Base-by-base conservation (phyloP, 2,888 invertebrate species). In the Gymnoscelis rufifasciata region DNA sequence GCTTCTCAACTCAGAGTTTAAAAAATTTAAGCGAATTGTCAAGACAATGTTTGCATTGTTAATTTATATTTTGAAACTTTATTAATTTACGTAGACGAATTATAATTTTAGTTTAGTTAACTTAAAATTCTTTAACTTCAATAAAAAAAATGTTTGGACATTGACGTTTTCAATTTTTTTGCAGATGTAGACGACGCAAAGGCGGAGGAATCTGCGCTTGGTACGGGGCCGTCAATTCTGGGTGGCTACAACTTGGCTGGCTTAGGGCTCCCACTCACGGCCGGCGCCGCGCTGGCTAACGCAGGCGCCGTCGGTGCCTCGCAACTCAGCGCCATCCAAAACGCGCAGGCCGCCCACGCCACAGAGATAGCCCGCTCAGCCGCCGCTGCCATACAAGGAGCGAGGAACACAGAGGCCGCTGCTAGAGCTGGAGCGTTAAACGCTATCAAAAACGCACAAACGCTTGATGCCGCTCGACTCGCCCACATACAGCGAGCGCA, bases 281-380 rank as follows among this genome's bases (percentile, higher is more conserved):
- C 68, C 30, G 74, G 76, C 2, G 66, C 66, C 11, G 82, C 81
- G 0, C 71, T 87, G 28, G 86, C 83, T 63, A 80, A 72, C 51
- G 86, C 84, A 3, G 87, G 74, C 1, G 77, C 83, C 3, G 84
- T 68, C 1, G 84, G 86, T 5, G 84, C 84, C 11, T 81, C 87
- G 28, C 87, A 83, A 39, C 79, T 87, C 35, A 83, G 81, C 47
- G 84, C 84, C 28, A 84, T 86, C 50, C 86, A 87, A 50, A 84
- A 84, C 62, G 86, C 87, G 1, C 87, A 86, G 47, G 87, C 87
- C 7, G 84, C 74, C 6, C 84, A 83, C n/a, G 87, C 77, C 1
- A 68, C 84, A 2, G 78, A 83, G 51, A 83, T 87, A 56, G 83
- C 76, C 12, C 78, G 84, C 62, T 71, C 86, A 0, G 87, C 87